Percentiles rank a stretch among this genome's conserved stretches.
phyloP scores from a whole-genome alignment of 2,797 vertebrate genomes.

The Poeciliopsis paucimaculata region DNA sequence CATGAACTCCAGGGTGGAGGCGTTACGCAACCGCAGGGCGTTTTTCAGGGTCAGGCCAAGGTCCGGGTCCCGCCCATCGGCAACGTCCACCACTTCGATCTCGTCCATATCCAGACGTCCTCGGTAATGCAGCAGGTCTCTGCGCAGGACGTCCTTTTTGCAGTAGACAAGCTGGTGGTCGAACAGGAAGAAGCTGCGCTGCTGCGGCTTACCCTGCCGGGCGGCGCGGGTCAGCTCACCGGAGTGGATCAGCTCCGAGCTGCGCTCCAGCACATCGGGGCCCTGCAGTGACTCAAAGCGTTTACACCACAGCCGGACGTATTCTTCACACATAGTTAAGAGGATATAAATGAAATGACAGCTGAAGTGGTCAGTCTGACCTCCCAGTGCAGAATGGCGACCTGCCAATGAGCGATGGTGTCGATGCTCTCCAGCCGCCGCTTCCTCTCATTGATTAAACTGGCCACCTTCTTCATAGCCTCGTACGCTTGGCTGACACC shows the following conservation, averaged over 20 bases:
- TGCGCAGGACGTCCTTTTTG: slow-evolving; percentile 94
- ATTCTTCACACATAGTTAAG: neutral
- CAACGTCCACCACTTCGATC: slow-evolving; percentile 83
- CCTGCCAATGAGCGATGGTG: slow-evolving; percentile 96
- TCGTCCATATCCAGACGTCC: slow-evolving; percentile 89
- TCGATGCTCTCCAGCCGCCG: slow-evolving; percentile 93
- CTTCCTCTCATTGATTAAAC: slow-evolving; percentile 96
- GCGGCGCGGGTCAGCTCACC: slow-evolving; percentile 90
- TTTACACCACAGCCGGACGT: neutral
- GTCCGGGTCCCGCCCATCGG: slow-evolving; percentile 88
- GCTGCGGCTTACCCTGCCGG: slow-evolving; percentile 92
- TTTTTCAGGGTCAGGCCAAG: slow-evolving; percentile 87
- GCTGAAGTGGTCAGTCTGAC: slow-evolving; percentile 70
- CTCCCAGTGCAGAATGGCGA: slow-evolving; percentile 95
- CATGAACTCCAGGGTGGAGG: slow-evolving; percentile 81
- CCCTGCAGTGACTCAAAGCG: slow-evolving; percentile 51
- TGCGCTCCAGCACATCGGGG: slow-evolving; percentile 85
- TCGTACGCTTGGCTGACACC: slow-evolving; percentile 90
- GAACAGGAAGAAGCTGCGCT: slow-evolving; percentile 96
- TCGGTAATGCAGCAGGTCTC: slow-evolving; percentile 95
- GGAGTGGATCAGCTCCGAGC: slow-evolving; percentile 95
- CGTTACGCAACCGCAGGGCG: slow-evolving; percentile 87
- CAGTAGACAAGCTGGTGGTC: slow-evolving; percentile 97
- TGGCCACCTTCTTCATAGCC: slow-evolving; percentile 97
- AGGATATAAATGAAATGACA: neutral